Conservation (phyloP, 2,888 invertebrate genomes). For the Dolichopus griseipennis region DNA sequence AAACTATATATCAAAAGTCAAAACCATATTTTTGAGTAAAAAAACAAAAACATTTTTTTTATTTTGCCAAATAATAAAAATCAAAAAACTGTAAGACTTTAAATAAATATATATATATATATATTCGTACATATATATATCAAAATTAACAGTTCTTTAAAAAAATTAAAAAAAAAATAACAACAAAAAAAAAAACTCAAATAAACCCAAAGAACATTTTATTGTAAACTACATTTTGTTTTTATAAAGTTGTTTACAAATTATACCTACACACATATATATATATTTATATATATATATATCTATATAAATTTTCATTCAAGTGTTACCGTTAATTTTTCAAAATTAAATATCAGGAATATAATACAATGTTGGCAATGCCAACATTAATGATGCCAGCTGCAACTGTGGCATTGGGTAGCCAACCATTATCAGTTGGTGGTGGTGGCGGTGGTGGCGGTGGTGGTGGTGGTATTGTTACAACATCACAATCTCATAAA, state of each 20-base stretch:
- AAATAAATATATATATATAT: too few relatives aligned
- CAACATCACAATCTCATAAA: slow-evolving; percentile 31
- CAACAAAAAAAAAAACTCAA: too few relatives aligned
- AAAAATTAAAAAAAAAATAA: too few relatives aligned
- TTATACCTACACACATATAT: slow-evolving; percentile 13
- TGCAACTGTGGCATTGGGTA: slow-evolving; percentile 44
- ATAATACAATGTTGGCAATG: slow-evolving; percentile 43
- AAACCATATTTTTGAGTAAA: too few relatives aligned
- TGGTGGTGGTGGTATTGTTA: not conserved
- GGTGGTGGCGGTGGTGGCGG: slow-evolving; percentile 23
- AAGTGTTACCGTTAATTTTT: not conserved
- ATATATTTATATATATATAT: slow-evolving; percentile 2
- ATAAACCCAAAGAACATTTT: too few relatives aligned
- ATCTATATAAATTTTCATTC: slow-evolving; percentile 13
- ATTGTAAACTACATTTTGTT: too few relatives aligned
- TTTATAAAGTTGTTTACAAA: not conserved
- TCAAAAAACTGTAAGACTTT: not conserved
- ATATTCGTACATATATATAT: too few relatives aligned
- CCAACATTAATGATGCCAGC: slow-evolving; percentile 46
- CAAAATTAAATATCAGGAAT: slow-evolving; percentile 17
- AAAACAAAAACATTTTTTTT: not conserved
- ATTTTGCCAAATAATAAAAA: slow-evolving; percentile 8
- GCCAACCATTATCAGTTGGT: slow-evolving; percentile 41
- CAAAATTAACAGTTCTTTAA: too few relatives aligned
- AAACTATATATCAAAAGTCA: too few relatives aligned